Conservation (phyloP, 2,797 vertebrate genomes). For the Sandelia bainsii region DNA sequence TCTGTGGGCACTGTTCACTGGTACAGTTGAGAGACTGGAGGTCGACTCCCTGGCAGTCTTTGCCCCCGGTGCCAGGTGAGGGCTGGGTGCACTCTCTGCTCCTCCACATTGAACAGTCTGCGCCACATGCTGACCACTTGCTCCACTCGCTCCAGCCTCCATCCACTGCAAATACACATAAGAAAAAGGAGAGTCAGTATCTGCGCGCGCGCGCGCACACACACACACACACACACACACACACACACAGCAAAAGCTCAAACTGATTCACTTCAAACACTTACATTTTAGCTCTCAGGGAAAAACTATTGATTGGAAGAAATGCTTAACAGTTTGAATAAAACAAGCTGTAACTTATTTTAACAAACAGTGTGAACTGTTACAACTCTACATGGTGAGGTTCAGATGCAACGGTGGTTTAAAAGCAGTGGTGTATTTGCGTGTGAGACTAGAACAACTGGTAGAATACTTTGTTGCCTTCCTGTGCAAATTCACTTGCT, state of each 20-base stretch:
- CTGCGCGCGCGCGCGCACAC: no score
- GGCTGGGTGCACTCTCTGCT: slow-evolving; percentile 96
- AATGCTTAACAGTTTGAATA: slow-evolving; percentile 47
- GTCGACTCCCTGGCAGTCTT: slow-evolving; percentile 91
- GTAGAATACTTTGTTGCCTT: slow-evolving; percentile 56
- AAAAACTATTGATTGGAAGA: slow-evolving; percentile 51
- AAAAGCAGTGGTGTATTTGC: slow-evolving; percentile 55
- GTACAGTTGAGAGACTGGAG: slow-evolving; percentile 97
- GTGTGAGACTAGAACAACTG: slow-evolving; percentile 55
- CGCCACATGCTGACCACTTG: slow-evolving; percentile 94
- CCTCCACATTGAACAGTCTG: slow-evolving; percentile 95
- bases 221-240: neutral
- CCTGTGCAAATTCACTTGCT: slow-evolving; percentile 65
- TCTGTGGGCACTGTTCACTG: slow-evolving; percentile 93
- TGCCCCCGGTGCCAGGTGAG: slow-evolving; percentile 92
- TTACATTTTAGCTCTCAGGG: slow-evolving; percentile 29
- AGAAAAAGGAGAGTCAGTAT: neutral
- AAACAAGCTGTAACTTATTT: slow-evolving; percentile 25
- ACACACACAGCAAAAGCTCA: slow-evolving; percentile 1
- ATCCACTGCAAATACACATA: slow-evolving; percentile 86
- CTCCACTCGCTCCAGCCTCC: slow-evolving; percentile 98
- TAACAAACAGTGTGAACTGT: slow-evolving; percentile 28
- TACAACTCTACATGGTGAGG: slow-evolving; percentile 24
- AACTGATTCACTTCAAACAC: slow-evolving; percentile 35
- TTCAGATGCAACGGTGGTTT: slow-evolving; percentile 36